Conservation (phyloP, 2,888 invertebrate species). For the Parnassius apollo region DNA sequence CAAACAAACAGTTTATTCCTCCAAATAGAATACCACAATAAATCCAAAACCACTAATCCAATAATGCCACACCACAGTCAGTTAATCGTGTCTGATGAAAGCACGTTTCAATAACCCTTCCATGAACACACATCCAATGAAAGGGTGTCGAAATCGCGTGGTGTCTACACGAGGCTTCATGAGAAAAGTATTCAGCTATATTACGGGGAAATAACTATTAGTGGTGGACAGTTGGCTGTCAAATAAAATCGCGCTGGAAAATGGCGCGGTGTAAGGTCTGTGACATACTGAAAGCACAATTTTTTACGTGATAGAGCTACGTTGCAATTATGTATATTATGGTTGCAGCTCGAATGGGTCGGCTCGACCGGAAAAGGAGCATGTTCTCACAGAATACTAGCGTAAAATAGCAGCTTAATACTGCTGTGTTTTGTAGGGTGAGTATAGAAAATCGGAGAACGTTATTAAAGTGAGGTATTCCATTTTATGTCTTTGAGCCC, state of each 20-base stretch:
- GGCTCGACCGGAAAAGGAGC: no score
- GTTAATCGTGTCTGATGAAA: conserved; percentile 16
- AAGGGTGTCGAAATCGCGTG: conserved; percentile 15
- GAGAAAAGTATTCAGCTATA: conserved; percentile 17
- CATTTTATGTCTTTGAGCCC: no score
- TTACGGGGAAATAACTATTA: conserved; percentile 31
- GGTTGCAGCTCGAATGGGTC: no score
- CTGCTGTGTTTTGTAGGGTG: no score
- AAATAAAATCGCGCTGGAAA: conserved; percentile 19
- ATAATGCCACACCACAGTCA: neutral
- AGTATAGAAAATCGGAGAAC: no score
- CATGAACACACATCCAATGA: conserved; percentile 19
- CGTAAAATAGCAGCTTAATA: no score
- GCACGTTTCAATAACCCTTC: conserved; percentile 13
- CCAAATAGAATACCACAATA: conserved; percentile 16
- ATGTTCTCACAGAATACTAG: no score
- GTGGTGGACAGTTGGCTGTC: conserved; percentile 28
- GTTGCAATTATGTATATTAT: no score
- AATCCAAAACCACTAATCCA: conserved; percentile 13
- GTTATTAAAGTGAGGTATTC: no score
- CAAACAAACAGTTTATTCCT: conserved; percentile 1
- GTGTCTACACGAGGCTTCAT: conserved; percentile 5
- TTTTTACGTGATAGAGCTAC: no score
- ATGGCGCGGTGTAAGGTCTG: neutral
- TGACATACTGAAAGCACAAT: neutral